Evolutionary conservation across 2,888 invertebrate species (phyloP).

Genomic region (Oeneis ivallda): DNA sequence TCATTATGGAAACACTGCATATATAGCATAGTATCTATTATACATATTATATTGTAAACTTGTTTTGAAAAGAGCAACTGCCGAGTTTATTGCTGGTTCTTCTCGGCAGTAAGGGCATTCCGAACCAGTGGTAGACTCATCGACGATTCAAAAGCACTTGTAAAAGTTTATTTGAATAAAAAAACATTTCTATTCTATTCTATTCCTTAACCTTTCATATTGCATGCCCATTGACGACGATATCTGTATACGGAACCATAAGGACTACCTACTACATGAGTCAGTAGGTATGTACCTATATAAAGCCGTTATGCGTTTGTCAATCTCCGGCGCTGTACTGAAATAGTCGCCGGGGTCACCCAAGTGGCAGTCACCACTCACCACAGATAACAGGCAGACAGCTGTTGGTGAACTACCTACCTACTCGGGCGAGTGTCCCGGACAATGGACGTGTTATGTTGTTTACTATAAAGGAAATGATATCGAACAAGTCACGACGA

Average conservation of each 20-base stretch:
- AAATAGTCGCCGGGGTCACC: slow-evolving; percentile 1
- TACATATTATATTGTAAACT: too few species aligned
- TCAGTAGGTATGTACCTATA: background rate
- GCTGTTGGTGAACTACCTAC: background rate
- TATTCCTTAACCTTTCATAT: too few species aligned
- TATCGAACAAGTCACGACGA: background rate
- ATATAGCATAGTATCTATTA: too few species aligned
- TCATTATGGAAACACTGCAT: too few species aligned
- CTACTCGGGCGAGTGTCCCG: background rate
- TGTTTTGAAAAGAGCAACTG: too few species aligned
- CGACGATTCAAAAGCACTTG: too few species aligned
- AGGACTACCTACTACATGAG: background rate
- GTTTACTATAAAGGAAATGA: background rate
- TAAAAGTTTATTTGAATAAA: too few species aligned
- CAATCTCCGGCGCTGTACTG: background rate
- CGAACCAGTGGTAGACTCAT: too few species aligned
- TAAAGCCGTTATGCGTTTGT: background rate
- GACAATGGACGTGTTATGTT: background rate
- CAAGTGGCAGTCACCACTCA: background rate
- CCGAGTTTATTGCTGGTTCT: too few species aligned
- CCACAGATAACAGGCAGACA: background rate
- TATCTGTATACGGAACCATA: background rate
- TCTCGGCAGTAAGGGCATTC: too few species aligned
- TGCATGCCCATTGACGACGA: too few species aligned
- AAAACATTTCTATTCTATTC: too few species aligned